Base-by-base conservation (phyloP, 2,888 invertebrate genomes). In the Frankliniella fusca region DNA sequence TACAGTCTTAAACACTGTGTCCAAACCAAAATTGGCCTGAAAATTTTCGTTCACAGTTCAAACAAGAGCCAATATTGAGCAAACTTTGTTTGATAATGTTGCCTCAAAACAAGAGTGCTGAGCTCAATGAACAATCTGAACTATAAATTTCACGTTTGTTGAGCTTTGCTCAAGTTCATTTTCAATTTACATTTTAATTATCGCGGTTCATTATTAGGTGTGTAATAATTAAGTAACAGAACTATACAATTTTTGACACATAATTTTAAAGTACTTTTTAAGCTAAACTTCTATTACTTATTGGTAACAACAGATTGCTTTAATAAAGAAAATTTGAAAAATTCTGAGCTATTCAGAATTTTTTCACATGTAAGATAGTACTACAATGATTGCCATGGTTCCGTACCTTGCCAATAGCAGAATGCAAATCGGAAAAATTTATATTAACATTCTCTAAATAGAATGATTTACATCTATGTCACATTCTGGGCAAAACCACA, bases 311-410 rank as follows among this genome's bases (percentile, higher is more conserved):
- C 70, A 76, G 70, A 76, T 76, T 76, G 70, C 27, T 76, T 23
- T 76, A 76, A 76, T 76, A 76, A 23, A 76, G 27, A 76, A 76
- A 76, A 27, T 27, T 76, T 23, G 27, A 27, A 18, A 27, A 76
- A 27, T 76, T 27, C 27, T 12, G 12, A 23, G 23, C 27, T 76
- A 27, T 8, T 23, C 27, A 27, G 70, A 76, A 27, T 27, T 76
- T 23, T 76, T 10, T 54, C 54, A 54, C 23, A 27, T 76, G 12
- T 27, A 76, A 8, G 27, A 76, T 12, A 76, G 70, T 27, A 27
- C 70, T 76, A 76, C 23, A 76, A 76, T 76, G 70, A 76, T 76
- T 76, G 70, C 70, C 70, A 76, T 76, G 70, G 70, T 76, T 76
- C 70, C 70, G 27, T 27, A 76, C 12, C 27, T 76, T 27, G 70